Evolutionary conservation across 1,140 invertebrate genomes (phyloP).

Genomic region (Drosophila triauraria): DNA sequence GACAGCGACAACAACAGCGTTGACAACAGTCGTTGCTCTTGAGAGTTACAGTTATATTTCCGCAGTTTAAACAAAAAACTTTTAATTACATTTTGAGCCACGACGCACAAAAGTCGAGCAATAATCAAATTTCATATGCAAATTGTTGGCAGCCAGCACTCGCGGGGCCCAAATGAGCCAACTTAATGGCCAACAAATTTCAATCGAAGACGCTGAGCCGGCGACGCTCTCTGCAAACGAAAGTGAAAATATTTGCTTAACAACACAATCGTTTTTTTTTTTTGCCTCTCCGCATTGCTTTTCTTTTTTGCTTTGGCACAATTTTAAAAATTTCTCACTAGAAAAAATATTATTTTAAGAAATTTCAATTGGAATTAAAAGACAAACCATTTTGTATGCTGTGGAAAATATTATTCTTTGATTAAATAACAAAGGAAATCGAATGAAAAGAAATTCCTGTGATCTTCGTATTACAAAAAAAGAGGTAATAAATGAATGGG

Average conservation of each 20-base stretch:
- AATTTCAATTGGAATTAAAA: not conserved
- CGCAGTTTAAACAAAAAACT: conserved; percentile 73
- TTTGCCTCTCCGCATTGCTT: not conserved
- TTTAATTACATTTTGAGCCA: conserved; percentile 72
- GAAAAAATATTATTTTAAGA: not conserved
- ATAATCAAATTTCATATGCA: conserved; percentile 73
- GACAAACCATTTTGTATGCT: not conserved
- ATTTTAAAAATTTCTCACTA: not conserved
- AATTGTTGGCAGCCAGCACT: conserved; percentile 62
- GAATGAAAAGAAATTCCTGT: too few relatives aligned
- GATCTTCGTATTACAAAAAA: too few relatives aligned
- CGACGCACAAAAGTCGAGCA: conserved; percentile 33
- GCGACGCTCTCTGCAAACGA: conserved; percentile 37
- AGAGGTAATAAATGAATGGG: too few relatives aligned
- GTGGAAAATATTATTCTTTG: not conserved
- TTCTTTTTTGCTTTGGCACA: conserved; percentile 8
- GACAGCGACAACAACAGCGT: conserved; percentile 24
- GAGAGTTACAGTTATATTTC: conserved; percentile 55
- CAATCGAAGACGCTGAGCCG: conserved; percentile 60
- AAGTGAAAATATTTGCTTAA: conserved; percentile 69
- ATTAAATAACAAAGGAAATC: too few relatives aligned
- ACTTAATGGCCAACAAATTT: conserved; percentile 79
- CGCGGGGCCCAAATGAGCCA: conserved; percentile 54
- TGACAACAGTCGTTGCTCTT: conserved; percentile 52
- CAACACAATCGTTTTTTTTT: conserved; percentile 15